Base-by-base conservation (phyloP, 2,888 invertebrate genomes). In the Mythimna loreyi region DNA sequence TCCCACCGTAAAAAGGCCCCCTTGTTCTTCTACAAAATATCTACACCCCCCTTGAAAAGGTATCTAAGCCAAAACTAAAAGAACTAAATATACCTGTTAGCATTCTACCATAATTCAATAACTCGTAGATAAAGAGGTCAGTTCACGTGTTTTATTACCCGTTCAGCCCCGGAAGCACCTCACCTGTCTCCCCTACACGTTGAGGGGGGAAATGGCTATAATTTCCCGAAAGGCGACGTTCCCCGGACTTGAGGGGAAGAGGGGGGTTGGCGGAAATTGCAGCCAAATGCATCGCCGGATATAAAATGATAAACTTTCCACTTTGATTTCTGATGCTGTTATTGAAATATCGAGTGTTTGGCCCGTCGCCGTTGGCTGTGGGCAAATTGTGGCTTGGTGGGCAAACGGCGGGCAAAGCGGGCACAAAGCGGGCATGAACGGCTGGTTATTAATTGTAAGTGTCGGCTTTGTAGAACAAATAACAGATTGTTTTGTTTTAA, bases 271-370 rank as follows among this genome's bases (percentile, higher is more conserved):
- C 81, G 85, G 85, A 85, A 79, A 85, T 85, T 84, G 83, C 81
- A 80, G 59, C 68, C 80, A 69, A 84, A 79, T 84, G 83, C 84
- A 80, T 36, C 63, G 58, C 25, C 78, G 82, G 85, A 84, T 78
- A 81, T 85, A 63, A 74, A 81, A 80, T 82, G 77, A 85, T 85
- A 78, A 82, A 82, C 72, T 82, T 82, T 73, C 71, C 78, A 75
- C 75, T 75, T 70, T 78, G 64, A 62, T 75, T 68, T 58, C 60
- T 58, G 69, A 76, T 72, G 58, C 52, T 69, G 79, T 76, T 75
- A 81, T 76, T 81, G 75, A 79, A 78, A 69, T 69, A 66, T 78
- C 30, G 67, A 78, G 72, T 64, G 56, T 61, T 67, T 73, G 57
- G 36, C 19, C 7, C 40, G n/a, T 8, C 6, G 21, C n/a, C 53